Base-by-base conservation (phyloP, 2,888 invertebrate genomes). In the Parasteatoda lunata region DNA sequence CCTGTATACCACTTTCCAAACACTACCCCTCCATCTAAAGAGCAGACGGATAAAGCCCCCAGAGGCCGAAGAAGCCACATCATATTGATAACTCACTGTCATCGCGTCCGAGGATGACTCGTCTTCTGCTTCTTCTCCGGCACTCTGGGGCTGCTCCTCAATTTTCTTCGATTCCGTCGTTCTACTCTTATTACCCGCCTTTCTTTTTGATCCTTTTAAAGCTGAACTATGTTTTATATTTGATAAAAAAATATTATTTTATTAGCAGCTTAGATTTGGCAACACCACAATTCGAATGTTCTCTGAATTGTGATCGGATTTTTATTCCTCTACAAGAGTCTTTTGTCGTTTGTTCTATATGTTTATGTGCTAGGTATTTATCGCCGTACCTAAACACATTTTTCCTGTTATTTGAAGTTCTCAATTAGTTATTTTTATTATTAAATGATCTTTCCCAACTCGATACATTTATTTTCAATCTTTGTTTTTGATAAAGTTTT, bases 71-170 rank as follows among this genome's bases (percentile, higher is more conserved):
- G 93, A 93, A 72, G 94, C 94, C 90, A 94, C 94, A 91, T 94
- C 93, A 90, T 93, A 93, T 90, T 94, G 94, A 91, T 94, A 94
- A 89, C 93, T 93, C 85, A 94, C 93, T 89, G 94, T 94, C 94
- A 94, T 94, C 85, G 79, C 79, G 45, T 59, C 64, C 13, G 76
- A 70, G 15, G 84, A 79, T 73, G 78, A 73, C 65, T 70, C 70
- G 69, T 45, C 86, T 72, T 77, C 82, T 65, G 76, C 81, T 54
- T 64, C 66, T 78, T 77, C 79, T 76, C 79, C 88, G 71, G 47
- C 72, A 75, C 83, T 83, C 72, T 72, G 77, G 81, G 81, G 81
- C 77, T 75, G 76, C 71, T 72, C 71, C 69, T 69, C 84, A 68
- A 71, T 71, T 71, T 76, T 80, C 52, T 69, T 51, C 65, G 82